Evolutionary conservation across 2,113 vertebrate species (phyloP), one percentile per base, ranked within the genome.

Genomic region (Cynoglossus semilaevis): DNA sequence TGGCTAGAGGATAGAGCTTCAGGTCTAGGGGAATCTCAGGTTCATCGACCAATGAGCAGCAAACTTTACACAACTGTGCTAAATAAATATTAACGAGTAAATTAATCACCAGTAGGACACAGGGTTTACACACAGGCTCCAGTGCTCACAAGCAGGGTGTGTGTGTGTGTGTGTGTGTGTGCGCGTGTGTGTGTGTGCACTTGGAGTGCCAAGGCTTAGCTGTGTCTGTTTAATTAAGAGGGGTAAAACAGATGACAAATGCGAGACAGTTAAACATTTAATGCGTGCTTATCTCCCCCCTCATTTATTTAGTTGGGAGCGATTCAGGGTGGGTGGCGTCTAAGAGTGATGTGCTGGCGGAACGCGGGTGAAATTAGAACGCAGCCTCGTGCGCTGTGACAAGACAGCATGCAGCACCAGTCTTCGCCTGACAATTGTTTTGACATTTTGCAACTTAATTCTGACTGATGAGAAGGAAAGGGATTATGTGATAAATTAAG

Each of bases 241-340:
- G 78, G 77, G 77, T 85, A 88, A 89, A 85, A 85, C 84, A 88
- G 81, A 91, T 86, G 88, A 91, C 87, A 90, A 91, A 91, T 82
- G 83, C 62, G 73, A 88, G 85, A 89, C 84, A 87, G 87, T 90
- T 90, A 89, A 91, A 91, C 85, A 89, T 90, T 90, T 88, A 85
- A 88, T 87, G 85, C 79, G 81, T 82, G 84, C 88, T 89, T 88
- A 85, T 89, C 81, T 77, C 76, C 82, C 76, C 79, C 79, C 81
- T 87, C 87, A 88, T 88, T 87, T 88, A 83, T 84, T 86, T 88
- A 81, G 80, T 77, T 77, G 74, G 72, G 78, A 79, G 80, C 59
- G 72, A 83, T 84, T 85, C 80, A 81, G 81, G 81, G 87, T 82
- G 82, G 85, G 82, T 76, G 83, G 82, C 58, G 80, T 85, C 77